Percentiles rank a stretch among this genome's conserved stretches.
phyloP scores from a whole-genome alignment of 2,797 vertebrate species.

The Sphenodon punctatus region DNA sequence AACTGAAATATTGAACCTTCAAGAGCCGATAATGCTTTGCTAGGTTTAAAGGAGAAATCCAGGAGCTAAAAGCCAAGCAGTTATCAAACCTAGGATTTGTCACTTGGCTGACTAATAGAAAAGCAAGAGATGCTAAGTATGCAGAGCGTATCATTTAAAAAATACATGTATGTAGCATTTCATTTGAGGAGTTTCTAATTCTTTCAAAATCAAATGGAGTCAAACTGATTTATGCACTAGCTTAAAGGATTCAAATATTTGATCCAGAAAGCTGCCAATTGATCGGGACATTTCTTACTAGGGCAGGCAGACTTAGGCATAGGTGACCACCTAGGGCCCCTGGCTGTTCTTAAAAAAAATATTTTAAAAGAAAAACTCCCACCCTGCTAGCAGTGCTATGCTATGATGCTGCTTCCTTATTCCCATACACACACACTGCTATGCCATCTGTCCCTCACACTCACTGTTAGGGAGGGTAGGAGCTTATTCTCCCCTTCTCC shows the following conservation, averaged over 20 bases:
- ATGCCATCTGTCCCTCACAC: too few relatives aligned
- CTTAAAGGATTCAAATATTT: background rate
- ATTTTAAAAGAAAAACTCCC: too few relatives aligned
- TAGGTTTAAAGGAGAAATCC: constrained; percentile 18
- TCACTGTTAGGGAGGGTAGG: too few relatives aligned
- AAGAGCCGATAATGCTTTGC: background rate
- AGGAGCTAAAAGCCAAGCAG: background rate
- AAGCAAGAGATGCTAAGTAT: background rate
- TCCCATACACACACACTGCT: too few relatives aligned
- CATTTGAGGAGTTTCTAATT: background rate
- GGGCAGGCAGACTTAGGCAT: too few relatives aligned
- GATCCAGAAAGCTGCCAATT: background rate
- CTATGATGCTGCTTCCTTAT: too few relatives aligned
- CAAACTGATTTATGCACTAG: background rate
- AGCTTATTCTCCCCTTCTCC: too few relatives aligned
- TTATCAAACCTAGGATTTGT: background rate
- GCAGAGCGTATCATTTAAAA: background rate
- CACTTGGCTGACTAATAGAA: background rate
- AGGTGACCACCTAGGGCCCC: too few relatives aligned
- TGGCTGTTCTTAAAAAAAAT: too few relatives aligned
- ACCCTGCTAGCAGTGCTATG: too few relatives aligned
- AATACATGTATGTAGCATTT: background rate
- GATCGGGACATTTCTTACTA: background rate
- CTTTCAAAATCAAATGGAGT: background rate
- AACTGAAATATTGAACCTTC: background rate